Conservation (phyloP, 2,888 invertebrate species). For the Celastrina argiolus region DNA sequence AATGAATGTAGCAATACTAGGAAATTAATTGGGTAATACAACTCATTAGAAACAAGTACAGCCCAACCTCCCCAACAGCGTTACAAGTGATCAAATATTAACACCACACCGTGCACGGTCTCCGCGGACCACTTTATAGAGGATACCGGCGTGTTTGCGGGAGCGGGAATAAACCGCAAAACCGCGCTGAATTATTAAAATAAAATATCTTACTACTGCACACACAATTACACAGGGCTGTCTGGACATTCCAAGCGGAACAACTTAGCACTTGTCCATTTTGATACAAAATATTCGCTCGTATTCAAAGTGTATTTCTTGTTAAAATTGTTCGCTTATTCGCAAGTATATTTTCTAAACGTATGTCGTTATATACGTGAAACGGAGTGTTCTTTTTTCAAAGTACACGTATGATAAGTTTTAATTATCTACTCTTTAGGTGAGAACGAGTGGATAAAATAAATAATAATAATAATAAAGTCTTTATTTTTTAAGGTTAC, state of each 20-base stretch:
- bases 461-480: too few relatives aligned
- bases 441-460: too few relatives aligned
- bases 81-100: slow-evolving; percentile 12
- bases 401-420: too few relatives aligned
- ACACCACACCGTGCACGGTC: background rate
- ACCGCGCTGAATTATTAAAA: slow-evolving; percentile 8
- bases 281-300: background rate
- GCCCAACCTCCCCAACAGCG: background rate
- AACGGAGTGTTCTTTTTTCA: too few relatives aligned
- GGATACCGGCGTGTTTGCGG: background rate
- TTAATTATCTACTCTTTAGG: too few relatives aligned
- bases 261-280: background rate
- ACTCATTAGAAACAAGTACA: background rate
- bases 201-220: background rate
- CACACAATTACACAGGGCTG: background rate
- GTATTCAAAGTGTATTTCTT: background rate
- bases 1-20: background rate
- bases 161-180: background rate
- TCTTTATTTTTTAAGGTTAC: too few relatives aligned
- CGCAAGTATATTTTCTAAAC: background rate
- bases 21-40: background rate
- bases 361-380: background rate
- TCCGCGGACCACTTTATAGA: background rate
- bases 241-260: background rate
- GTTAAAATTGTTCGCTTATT: background rate